Evolutionary conservation across 2,113 vertebrate genomes (phyloP).

Genomic region (Tricholaema leucomelas): DNA sequence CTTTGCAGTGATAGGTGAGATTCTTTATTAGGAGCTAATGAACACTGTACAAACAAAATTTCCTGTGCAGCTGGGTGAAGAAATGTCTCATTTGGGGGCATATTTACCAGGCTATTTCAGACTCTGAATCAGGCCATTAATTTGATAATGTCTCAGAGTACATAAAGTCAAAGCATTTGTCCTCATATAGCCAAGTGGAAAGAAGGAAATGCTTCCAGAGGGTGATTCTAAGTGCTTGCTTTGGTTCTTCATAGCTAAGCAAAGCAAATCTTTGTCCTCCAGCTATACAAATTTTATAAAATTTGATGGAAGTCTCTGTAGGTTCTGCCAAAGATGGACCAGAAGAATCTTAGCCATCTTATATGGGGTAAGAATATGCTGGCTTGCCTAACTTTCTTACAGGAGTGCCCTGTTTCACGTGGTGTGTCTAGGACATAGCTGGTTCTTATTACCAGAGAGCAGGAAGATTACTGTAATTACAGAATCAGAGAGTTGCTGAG

Average conservation of each 20-base stretch:
- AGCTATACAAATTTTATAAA: neutral
- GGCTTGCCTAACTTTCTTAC: neutral
- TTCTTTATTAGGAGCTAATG: neutral
- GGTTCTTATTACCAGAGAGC: neutral
- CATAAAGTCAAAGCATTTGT: neutral
- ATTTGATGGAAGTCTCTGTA: neutral
- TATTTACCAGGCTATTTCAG: neutral
- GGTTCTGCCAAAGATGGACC: neutral
- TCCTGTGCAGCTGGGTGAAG: neutral
- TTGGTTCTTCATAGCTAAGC: neutral
- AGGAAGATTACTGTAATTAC: neutral
- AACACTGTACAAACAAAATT: neutral
- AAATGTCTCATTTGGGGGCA: neutral
- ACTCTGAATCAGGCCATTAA: neutral
- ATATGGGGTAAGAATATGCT: neutral
- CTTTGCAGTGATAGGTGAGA: neutral
- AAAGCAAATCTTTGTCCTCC: neutral
- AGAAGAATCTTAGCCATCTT: neutral
- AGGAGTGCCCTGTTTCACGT: neutral
- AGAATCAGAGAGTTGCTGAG: neutral
- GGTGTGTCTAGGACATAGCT: accelerated
- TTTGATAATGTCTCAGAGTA: neutral
- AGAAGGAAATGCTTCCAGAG: neutral
- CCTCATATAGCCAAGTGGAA: neutral
- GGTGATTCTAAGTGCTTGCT: neutral